Conservation (phyloP, 2,113 vertebrate genomes). For the Himantopus leucocephalus region DNA sequence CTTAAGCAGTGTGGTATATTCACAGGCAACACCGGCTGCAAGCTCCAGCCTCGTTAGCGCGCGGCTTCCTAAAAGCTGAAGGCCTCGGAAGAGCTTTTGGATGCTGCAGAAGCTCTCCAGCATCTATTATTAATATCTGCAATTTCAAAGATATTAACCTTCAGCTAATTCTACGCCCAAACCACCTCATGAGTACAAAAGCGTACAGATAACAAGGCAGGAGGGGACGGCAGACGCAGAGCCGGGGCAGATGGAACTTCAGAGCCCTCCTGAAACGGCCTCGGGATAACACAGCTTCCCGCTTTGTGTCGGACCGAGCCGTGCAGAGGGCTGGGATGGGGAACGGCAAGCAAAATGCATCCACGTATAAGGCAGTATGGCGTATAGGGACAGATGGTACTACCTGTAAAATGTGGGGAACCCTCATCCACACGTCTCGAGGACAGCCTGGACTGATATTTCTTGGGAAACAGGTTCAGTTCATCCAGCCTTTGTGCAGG, state of each 20-base stretch:
- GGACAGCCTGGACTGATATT: neutral
- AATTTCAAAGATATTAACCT: neutral
- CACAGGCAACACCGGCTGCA: neutral
- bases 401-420: neutral
- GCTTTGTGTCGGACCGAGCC: accelerated
- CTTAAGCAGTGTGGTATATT: neutral
- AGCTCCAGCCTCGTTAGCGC: neutral
- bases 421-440: accelerated
- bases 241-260: neutral
- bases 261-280: accelerated
- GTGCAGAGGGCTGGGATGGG: neutral
- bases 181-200: accelerated
- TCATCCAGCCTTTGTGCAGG: neutral
- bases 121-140: neutral
- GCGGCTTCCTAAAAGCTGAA: neutral
- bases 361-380: too few relatives aligned
- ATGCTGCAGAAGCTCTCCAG: neutral
- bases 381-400: neutral
- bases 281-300: neutral
- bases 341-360: accelerated
- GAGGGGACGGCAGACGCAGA: neutral
- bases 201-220: accelerated
- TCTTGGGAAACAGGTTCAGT: neutral
- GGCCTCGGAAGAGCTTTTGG: neutral
- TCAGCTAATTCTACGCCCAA: neutral